Conservation (phyloP, 2,888 invertebrate species). For the Cosmia pyralina region DNA sequence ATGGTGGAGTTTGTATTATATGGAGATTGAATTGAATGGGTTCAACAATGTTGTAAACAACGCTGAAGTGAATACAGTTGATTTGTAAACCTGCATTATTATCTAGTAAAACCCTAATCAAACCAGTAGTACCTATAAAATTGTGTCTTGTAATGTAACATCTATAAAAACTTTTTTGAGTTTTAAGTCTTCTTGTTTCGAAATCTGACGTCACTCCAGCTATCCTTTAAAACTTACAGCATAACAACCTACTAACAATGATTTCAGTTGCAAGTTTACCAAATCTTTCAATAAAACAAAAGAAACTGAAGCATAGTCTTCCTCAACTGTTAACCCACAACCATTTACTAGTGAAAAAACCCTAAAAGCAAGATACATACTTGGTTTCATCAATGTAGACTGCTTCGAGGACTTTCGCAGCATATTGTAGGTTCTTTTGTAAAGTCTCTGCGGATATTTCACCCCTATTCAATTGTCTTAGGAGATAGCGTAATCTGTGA, state of each 20-base stretch:
- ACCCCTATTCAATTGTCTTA: conserved; percentile 96
- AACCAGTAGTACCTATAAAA: not conserved
- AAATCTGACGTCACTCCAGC: not conserved
- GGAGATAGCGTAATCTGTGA: conserved; percentile 96
- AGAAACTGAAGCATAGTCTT: conserved; percentile 65
- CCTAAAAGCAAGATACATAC: conserved; percentile 90
- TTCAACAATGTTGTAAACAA: not conserved
- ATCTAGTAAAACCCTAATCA: not conserved
- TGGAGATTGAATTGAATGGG: not conserved
- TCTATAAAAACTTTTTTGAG: not conserved
- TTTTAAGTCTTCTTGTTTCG: not conserved
- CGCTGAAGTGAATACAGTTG: not conserved
- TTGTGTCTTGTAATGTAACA: not conserved
- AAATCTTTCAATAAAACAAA: not conserved
- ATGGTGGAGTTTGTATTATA: conserved; percentile 2
- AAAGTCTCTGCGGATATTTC: conserved; percentile 97
- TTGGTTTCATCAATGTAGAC: conserved; percentile 98
- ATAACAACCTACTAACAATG: not conserved
- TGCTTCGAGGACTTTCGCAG: conserved; percentile 97
- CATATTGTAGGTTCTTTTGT: conserved; percentile 97
- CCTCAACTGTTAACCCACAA: conserved; percentile 47
- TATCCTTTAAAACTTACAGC: not conserved
- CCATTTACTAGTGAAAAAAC: conserved; percentile 27
- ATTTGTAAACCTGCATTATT: not conserved
- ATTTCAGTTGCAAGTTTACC: conserved; percentile 14